phyloP scores from a whole-genome alignment of 2,888 invertebrate species.

The Eretmocerus hayati region DNA sequence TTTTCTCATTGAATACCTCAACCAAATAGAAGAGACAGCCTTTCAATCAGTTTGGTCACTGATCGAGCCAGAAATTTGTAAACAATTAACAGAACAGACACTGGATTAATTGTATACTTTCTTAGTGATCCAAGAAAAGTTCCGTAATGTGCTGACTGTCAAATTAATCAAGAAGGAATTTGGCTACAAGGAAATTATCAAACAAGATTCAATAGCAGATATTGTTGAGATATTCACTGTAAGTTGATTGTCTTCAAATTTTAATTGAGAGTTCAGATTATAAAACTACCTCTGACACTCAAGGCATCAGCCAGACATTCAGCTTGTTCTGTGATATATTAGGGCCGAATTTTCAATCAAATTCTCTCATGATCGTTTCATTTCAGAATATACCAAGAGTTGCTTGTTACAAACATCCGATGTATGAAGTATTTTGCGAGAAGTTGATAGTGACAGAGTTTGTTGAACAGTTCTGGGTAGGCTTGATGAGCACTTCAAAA shows the following conservation, averaged over 20 bases:
- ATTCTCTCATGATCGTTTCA: no score
- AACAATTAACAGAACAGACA: constrained; percentile 58
- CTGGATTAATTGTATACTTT: constrained; percentile 61
- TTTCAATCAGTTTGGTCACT: constrained; percentile 57
- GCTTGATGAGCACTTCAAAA: constrained; percentile 48
- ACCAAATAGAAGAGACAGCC: constrained; percentile 51
- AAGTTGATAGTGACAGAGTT: constrained; percentile 52
- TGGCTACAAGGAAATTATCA: constrained; percentile 53
- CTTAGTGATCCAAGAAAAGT: constrained; percentile 48
- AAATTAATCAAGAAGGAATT: constrained; percentile 53
- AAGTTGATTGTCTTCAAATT: constrained; percentile 40
- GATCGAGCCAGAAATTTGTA: constrained; percentile 55
- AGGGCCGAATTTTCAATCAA: no score
- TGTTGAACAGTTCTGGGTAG: constrained; percentile 53
- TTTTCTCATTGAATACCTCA: constrained; percentile 57
- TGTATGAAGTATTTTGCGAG: constrained; percentile 56
- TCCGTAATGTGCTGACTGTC: constrained; percentile 50
- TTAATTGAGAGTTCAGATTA: background rate
- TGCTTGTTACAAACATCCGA: constrained; percentile 56
- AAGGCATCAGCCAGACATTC: no score
- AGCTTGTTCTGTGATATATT: no score
- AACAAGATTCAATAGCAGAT: constrained; percentile 52
- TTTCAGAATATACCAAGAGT: constrained; percentile 57
- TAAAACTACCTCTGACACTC: no score
- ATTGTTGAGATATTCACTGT: constrained; percentile 60